phyloP scores from a whole-genome alignment of 2,888 invertebrate genomes.

The Gasteruption jaculator region DNA sequence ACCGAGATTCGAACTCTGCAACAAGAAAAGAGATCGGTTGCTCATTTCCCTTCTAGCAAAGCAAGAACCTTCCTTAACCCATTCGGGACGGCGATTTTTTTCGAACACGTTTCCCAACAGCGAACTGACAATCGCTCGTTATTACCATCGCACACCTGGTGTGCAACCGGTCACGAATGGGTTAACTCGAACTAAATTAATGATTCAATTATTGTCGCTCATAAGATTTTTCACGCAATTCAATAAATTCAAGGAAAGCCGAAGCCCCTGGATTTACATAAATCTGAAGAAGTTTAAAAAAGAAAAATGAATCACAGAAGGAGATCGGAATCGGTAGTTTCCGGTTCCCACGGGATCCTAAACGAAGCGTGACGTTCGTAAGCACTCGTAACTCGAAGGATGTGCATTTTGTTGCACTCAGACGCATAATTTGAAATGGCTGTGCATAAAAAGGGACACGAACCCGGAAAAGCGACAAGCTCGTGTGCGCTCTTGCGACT shows the following conservation, averaged over 20 bases:
- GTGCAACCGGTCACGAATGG: too few relatives aligned
- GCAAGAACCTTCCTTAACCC: neutral
- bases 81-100: neutral
- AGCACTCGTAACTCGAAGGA: conserved; percentile 19
- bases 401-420: conserved; percentile 25
- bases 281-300: too few relatives aligned
- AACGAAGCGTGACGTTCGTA: conserved; percentile 34
- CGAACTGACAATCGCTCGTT: too few relatives aligned
- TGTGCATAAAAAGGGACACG: too few relatives aligned
- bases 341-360: conserved; percentile 39
- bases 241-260: conserved; percentile 7
- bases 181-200: too few relatives aligned
- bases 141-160: too few relatives aligned
- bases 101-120: neutral
- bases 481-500: too few relatives aligned
- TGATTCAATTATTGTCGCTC: conserved; percentile 12
- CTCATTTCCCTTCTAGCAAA: too few relatives aligned
- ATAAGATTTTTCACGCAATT: conserved; percentile 9
- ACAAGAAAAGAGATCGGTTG: conserved; percentile 41
- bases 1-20: conserved; percentile 85
- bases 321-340: conserved; percentile 39
- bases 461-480: conserved; percentile 32
- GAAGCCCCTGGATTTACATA: too few relatives aligned
- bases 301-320: too few relatives aligned
- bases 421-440: too few relatives aligned